Base-by-base conservation (phyloP, 2,888 invertebrate genomes). In the Pimpla rufipes region DNA sequence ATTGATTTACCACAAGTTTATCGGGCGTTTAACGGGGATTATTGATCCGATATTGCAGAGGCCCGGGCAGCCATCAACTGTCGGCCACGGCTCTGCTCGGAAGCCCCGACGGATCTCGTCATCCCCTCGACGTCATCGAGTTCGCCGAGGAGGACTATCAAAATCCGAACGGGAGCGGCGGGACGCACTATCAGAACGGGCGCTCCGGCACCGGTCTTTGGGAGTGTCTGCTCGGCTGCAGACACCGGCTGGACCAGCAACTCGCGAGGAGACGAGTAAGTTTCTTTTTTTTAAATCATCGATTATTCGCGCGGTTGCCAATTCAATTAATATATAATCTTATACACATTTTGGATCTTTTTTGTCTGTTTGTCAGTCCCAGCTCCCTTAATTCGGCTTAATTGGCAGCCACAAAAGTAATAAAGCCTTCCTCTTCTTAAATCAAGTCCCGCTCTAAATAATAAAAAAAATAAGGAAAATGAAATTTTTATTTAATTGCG, bases 51-150 rank as follows among this genome's bases (percentile, higher is more conserved):
- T 16, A 18, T 82, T 92, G 0, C 92, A 96, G 97, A 93, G 96
- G 96, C 93, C 96, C 96, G 89, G 96, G 96, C 91, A 96, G 96
- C 89, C 97, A 97, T 93, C 97, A 97, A 93, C 94, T 97, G 90
- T 97, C 97, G 86, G 97, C 97, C 74, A 97, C 97, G 85, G 96
- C 97, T 83, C 95, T 97, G 79, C 95, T 97, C 87, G 96, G 97
- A 85, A 97, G 97, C 70, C 97, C 97, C 85, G 97, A 97, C 93
- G 97, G 97, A 70, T 96, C 97, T 55, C 94, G 97, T 81, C 97
- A 97, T 91, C 96, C 96, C 79, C 94, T 97, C 87, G 97, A 97
- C 90, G 95, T 95, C 70, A 96, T 95, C 92, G 95, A 95, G 85
- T 95, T 95, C 92, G 94, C 95, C 62, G 96, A 95, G 87, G 95